Percentiles rank a stretch among this genome's conserved stretches.
phyloP scores from a whole-genome alignment of 1,140 invertebrate genomes.

The Bicyclus anynana region DNA sequence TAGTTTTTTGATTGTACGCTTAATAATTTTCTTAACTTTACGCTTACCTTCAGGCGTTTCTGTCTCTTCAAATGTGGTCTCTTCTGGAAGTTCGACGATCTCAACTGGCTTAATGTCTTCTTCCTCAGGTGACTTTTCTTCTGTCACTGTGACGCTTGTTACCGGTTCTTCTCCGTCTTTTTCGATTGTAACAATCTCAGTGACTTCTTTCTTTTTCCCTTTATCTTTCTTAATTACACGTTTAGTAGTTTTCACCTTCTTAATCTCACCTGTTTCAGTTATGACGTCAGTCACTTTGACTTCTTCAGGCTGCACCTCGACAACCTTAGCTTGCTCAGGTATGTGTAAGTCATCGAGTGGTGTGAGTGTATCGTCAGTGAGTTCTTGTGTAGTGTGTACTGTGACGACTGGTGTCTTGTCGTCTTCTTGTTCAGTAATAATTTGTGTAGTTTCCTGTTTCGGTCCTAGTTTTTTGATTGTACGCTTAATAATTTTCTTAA shows the following conservation, averaged over 20 bases:
- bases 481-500: not conserved
- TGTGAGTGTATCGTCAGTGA: not conserved
- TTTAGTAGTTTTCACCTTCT: not conserved
- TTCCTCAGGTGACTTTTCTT: not conserved
- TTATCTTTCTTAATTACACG: not conserved
- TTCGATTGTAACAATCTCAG: not conserved
- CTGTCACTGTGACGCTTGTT: not conserved
- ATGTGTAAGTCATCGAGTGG: not conserved
- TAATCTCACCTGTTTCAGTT: not conserved
- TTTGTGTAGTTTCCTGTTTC: not conserved
- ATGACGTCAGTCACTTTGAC: not conserved
- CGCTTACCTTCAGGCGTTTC: not conserved
- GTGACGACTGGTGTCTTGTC: not conserved
- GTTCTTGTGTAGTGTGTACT: not conserved
- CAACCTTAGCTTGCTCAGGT: not conserved
- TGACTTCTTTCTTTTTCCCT: not conserved
- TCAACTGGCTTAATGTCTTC: not conserved
- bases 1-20: not conserved
- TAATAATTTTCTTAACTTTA: not conserved
- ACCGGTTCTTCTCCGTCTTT: not conserved
- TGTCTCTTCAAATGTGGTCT: not conserved
- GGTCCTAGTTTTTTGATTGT: not conserved
- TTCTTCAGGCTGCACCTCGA: not conserved
- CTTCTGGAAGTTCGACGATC: not conserved
- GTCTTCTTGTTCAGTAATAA: not conserved